Percentiles rank a stretch among this genome's conserved stretches.
These are phyloP conservation scores for Lingula anatina DNA, from an alignment of 2,888 invertebrate genomes.

Conservation along the genomic window DNA sequence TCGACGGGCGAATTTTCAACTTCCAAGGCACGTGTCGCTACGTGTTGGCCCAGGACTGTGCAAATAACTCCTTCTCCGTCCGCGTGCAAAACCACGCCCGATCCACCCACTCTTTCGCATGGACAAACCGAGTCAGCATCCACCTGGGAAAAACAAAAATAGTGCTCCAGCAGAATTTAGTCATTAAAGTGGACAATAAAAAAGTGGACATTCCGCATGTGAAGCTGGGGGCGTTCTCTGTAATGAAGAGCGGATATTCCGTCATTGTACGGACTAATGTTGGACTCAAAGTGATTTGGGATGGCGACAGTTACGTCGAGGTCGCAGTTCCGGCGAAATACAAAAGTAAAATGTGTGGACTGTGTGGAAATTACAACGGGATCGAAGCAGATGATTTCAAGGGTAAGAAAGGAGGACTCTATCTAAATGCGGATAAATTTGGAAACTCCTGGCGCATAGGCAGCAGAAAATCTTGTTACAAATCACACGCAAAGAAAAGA, in stretches of 20 bases:
- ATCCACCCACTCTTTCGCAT: background rate
- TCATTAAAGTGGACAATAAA: slow-evolving; percentile 72
- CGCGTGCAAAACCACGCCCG: background rate
- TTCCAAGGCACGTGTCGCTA: slow-evolving; percentile 73
- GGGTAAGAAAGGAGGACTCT: slow-evolving; percentile 53
- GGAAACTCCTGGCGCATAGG: slow-evolving; percentile 90
- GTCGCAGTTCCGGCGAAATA: slow-evolving; percentile 68
- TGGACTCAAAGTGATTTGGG: slow-evolving; percentile 85
- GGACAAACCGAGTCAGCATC: background rate
- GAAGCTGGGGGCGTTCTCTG: slow-evolving; percentile 40
- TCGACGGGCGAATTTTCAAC: slow-evolving; percentile 88
- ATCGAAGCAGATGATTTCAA: slow-evolving; percentile 70
- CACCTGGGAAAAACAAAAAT: background rate
- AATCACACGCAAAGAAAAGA: too few relatives aligned
- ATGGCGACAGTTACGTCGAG: slow-evolving; percentile 87
- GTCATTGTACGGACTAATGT: slow-evolving; percentile 49
- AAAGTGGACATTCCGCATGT: slow-evolving; percentile 67
- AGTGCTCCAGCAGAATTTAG: background rate
- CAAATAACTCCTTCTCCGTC: background rate
- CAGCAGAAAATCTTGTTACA: slow-evolving; percentile 56
- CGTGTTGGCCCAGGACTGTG: background rate
- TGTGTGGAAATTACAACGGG: slow-evolving; percentile 93
- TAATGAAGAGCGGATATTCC: slow-evolving; percentile 56
- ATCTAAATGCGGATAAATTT: slow-evolving; percentile 67
- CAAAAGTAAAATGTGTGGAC: slow-evolving; percentile 76